Evolutionary conservation across 1,140 invertebrate species (phyloP).

Genomic region (Uloborus diversus): DNA sequence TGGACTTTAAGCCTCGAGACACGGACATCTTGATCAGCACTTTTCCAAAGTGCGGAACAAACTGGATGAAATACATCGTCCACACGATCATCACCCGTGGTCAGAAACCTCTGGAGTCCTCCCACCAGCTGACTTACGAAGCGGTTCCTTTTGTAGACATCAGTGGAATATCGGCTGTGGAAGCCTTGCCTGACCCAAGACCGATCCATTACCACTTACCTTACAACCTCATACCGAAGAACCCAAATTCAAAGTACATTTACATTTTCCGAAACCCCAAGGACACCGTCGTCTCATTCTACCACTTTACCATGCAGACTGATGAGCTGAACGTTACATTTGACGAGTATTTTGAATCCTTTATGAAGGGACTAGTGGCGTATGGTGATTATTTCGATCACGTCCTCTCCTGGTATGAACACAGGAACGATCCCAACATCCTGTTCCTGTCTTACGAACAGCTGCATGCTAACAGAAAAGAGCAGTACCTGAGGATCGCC

Average conservation of each 20-base stretch:
- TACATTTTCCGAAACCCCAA: slow-evolving; percentile 60
- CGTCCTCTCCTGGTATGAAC: slow-evolving; percentile 53
- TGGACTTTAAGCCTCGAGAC: slow-evolving; percentile 55
- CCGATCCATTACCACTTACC: slow-evolving; percentile 56
- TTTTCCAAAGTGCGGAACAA: slow-evolving; percentile 60
- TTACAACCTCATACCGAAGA: slow-evolving; percentile 51
- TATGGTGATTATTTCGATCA: slow-evolving; percentile 58
- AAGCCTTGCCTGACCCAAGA: slow-evolving; percentile 31
- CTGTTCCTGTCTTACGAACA: slow-evolving; percentile 55
- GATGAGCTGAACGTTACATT: slow-evolving; percentile 43
- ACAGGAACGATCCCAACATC: slow-evolving; percentile 47
- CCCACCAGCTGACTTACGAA: slow-evolving; percentile 44
- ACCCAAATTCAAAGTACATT: slow-evolving; percentile 58
- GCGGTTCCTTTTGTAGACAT: slow-evolving; percentile 55
- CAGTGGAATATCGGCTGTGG: slow-evolving; percentile 27
- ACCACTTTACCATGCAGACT: slow-evolving; percentile 54
- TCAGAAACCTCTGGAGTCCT: slow-evolving; percentile 26
- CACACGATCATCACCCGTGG: slow-evolving; percentile 45
- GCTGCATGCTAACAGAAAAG: slow-evolving; percentile 32
- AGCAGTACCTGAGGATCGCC: slow-evolving; percentile 7
- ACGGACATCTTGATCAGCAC: slow-evolving; percentile 58
- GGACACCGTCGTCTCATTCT: slow-evolving; percentile 59
- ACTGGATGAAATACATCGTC: slow-evolving; percentile 59
- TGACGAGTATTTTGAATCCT: slow-evolving; percentile 51
- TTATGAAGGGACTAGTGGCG: slow-evolving; percentile 46